phyloP scores from a whole-genome alignment of 2,113 vertebrate genomes.

The Pyxicephalus adspersus region DNA sequence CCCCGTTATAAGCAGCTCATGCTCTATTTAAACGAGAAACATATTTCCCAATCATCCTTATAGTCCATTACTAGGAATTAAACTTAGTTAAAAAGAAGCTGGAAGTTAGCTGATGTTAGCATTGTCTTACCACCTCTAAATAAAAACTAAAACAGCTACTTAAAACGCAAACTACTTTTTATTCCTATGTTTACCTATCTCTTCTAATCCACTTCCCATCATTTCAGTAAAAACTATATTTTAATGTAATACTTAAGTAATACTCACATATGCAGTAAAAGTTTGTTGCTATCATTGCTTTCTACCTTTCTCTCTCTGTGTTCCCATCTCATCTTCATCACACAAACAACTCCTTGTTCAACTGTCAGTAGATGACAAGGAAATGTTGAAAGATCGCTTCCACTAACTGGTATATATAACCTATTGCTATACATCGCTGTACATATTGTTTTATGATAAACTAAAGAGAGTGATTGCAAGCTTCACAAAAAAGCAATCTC shows the following conservation, averaged over 20 bases:
- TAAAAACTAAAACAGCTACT: too few relatives aligned
- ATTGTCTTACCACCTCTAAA: too few relatives aligned
- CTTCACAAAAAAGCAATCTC: neutral
- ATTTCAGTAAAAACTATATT: neutral
- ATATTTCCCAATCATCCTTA: too few relatives aligned
- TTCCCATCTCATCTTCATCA: constrained; percentile 26
- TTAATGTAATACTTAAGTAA: constrained; percentile 7
- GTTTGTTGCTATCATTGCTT: neutral
- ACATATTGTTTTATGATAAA: neutral
- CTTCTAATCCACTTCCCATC: neutral
- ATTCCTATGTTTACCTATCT: neutral
- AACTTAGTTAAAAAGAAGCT: too few relatives aligned
- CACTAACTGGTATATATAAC: neutral
- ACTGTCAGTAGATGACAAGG: constrained; percentile 9
- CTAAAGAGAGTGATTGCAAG: neutral
- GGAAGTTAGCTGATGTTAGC: too few relatives aligned
- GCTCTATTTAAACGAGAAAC: too few relatives aligned
- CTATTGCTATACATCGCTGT: neutral
- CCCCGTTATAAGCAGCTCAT: too few relatives aligned
- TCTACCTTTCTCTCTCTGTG: constrained; percentile 2
- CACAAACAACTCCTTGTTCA: constrained; percentile 6
- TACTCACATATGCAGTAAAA: neutral
- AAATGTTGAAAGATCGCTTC: neutral
- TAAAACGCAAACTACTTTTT: too few relatives aligned
- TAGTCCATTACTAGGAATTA: too few relatives aligned